Percentiles rank a stretch among this genome's conserved stretches.
These are phyloP conservation scores for Margaritifera margaritifera DNA, from an alignment of 2,888 invertebrate genomes.

Conservation along the genomic window DNA sequence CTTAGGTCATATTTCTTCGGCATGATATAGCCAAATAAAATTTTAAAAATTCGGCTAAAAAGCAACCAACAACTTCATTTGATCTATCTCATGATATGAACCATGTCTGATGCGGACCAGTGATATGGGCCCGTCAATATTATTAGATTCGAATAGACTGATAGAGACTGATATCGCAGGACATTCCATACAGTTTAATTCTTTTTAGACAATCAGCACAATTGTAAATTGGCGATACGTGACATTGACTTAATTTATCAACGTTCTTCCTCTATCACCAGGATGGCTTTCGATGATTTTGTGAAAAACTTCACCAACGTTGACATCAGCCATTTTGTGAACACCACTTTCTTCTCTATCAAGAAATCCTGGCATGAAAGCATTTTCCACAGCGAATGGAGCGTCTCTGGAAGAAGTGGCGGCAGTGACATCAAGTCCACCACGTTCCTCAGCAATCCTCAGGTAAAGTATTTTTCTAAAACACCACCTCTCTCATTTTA, in stretches of 20 bases:
- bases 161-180: neutral
- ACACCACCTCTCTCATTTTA: no score
- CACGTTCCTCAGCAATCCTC: conserved; percentile 73
- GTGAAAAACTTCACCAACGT: conserved; percentile 76
- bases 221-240: neutral
- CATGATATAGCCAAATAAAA: no score
- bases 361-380: conserved; percentile 75
- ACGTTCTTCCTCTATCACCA: conserved; percentile 47
- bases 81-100: no score
- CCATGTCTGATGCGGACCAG: no score
- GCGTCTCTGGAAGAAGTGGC: conserved; percentile 74
- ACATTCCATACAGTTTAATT: neutral
- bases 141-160: no score
- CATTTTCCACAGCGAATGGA: conserved; percentile 75
- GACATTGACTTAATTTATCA: neutral
- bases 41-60: no score
- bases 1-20: no score
- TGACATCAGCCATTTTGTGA: conserved; percentile 77
- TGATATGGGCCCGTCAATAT: no score
- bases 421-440: conserved; percentile 75
- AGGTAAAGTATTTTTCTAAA: conserved; percentile 39
- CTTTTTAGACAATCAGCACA: neutral
- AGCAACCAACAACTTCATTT: no score
- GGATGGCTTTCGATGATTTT: conserved; percentile 79
- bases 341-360: conserved; percentile 76